Conservation (phyloP, 1,140 invertebrate genomes). For the Aphelinus atriplicis region DNA sequence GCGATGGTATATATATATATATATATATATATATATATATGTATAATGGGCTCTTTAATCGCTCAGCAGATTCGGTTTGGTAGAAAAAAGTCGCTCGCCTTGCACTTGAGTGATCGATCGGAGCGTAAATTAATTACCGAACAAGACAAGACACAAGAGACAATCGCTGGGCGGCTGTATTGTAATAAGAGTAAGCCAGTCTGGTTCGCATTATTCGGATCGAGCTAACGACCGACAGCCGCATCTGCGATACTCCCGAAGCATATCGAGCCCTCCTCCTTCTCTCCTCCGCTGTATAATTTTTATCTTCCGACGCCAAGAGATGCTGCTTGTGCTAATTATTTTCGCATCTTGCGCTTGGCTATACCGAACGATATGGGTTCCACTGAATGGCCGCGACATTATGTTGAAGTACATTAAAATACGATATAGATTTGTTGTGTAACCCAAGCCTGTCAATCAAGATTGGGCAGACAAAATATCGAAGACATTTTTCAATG, state of each 20-base stretch:
- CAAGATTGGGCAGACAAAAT: no score
- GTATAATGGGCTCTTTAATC: no score
- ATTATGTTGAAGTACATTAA: no score
- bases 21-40: no score
- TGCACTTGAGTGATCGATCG: slow-evolving; percentile 11
- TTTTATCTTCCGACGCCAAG: no score
- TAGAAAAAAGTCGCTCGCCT: slow-evolving; percentile 1
- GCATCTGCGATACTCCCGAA: neutral
- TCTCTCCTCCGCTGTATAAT: neutral
- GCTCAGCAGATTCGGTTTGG: neutral
- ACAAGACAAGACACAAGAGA: slow-evolving; percentile 8
- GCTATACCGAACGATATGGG: no score
- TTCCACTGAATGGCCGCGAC: no score
- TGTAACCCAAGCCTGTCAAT: no score
- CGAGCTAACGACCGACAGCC: slow-evolving; percentile 20
- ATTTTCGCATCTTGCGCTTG: no score
- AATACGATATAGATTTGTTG: no score
- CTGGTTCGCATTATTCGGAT: slow-evolving; percentile 47
- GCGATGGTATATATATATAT: neutral
- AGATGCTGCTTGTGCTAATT: no score
- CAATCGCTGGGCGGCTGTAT: neutral
- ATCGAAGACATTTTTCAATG: no score
- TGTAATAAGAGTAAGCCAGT: slow-evolving; percentile 19
- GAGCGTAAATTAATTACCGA: slow-evolving; percentile 26
- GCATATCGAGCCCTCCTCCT: slow-evolving; percentile 3